Evolutionary conservation across 2,113 vertebrate genomes (phyloP), one percentile per base, ranked within the genome.

Genomic region (Ginglymostoma cirratum): DNA sequence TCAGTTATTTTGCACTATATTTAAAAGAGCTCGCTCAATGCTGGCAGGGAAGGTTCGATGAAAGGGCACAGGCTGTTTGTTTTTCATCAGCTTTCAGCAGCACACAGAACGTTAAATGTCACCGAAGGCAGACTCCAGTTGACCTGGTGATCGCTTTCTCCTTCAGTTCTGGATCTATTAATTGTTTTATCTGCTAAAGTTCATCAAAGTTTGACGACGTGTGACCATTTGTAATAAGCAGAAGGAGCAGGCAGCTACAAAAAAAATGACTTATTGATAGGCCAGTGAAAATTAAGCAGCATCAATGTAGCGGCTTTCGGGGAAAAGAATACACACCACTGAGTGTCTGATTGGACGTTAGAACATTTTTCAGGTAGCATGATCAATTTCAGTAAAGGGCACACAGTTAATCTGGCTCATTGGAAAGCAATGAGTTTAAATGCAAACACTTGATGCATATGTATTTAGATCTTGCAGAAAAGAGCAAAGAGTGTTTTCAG

Each of bases 331-430:
- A 52, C 69, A 30, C 69, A 95, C 15, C 52, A 67, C 45, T 30
- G 94, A 14, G 45, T 52, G 69, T 95, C 45, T 72, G 67, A 24
- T 15, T 52, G 94, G 94, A 52, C 45, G 94, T 72, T 95, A 34
- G 45, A 48, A 23, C 67, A 95, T 95, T 95, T 95, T 69, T 95
- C 94, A 95, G 38, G 67, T 69, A 52, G 5, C n/a, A 34, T 48
- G 67, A 52, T 52, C 93, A 95, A 95, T 95, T 95, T 95, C 93
- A 95, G 24, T 76, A 95, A 95, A 95, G 94, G 45, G 67, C 69
- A 95, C 69, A 48, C 69, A 48, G 94, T 95, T 95, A 76, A 95
- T 76, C 94, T 95, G 94, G 69, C 12, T 95, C 45, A 76, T 95
- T 95, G 94, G 72, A 52, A 95, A 52, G 27, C 45, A 17, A 95